These are phyloP conservation scores for Vanacampus margaritifer DNA, from an alignment of 2,113 vertebrate genomes.

Conservation along the genomic window DNA sequence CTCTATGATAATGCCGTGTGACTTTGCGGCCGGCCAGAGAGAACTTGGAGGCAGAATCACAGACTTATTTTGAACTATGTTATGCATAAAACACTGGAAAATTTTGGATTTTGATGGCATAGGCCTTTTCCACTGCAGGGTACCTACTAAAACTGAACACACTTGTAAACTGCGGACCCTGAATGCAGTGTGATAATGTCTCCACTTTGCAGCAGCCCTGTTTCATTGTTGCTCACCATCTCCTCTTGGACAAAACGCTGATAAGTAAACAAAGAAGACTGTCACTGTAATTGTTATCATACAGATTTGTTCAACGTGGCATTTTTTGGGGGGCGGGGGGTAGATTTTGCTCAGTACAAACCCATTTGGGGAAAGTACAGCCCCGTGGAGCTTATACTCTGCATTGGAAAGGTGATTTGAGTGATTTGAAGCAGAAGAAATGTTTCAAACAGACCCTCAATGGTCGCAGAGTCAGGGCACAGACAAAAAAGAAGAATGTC, in stretches of 20 bases:
- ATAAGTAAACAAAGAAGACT: neutral
- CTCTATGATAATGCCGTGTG: too few species aligned
- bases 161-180: too few species aligned
- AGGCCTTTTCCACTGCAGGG: neutral
- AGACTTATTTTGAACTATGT: too few species aligned
- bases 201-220: neutral
- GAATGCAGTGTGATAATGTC: too few species aligned
- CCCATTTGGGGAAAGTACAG: neutral
- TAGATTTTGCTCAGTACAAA: neutral
- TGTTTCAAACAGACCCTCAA: neutral
- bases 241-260: neutral
- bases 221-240: neutral
- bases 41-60: too few species aligned
- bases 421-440: neutral
- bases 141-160: neutral
- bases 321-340: too few species aligned
- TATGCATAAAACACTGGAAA: too few species aligned
- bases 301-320: neutral
- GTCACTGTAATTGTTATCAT: neutral
- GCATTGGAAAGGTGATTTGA: neutral
- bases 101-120: neutral
- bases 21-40: too few species aligned
- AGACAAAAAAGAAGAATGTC: conserved; percentile 11
- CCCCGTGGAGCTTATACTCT: neutral
- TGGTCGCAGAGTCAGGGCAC: neutral